Percentiles rank a stretch among this genome's conserved stretches.
Evolutionary conservation across 2,113 vertebrate species (phyloP).

Genomic region (Triplophysa tibetana): DNA sequence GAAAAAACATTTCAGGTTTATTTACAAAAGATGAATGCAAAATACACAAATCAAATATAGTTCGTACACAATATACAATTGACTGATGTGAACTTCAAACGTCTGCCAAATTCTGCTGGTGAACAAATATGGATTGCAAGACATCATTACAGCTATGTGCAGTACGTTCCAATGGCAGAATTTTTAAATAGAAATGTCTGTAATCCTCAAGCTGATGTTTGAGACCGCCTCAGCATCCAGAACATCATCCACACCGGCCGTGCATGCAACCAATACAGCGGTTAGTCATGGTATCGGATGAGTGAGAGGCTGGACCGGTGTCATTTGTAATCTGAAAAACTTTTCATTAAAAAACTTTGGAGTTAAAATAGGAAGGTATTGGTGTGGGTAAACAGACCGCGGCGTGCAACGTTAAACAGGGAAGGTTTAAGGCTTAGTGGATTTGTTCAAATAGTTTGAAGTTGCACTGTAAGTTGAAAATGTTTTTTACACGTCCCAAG

Average conservation of each 20-base stretch:
- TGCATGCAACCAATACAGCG: constrained; percentile 1
- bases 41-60: neutral
- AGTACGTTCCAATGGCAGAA: neutral
- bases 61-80: neutral
- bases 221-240: constrained; percentile 24
- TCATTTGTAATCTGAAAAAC: constrained; percentile 4
- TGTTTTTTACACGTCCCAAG: constrained; percentile 24
- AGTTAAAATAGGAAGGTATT: constrained; percentile 14
- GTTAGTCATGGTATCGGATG: constrained; percentile 36
- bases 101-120: neutral
- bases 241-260: neutral
- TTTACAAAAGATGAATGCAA: neutral
- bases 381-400: constrained; percentile 21
- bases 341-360: constrained; percentile 31
- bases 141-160: neutral
- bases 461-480: constrained; percentile 29
- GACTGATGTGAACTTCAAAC: neutral
- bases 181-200: neutral
- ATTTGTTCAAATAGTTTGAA: constrained; percentile 51
- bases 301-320: neutral
- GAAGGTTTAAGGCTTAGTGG: constrained; percentile 24
- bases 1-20: neutral
- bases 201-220: constrained; percentile 30
- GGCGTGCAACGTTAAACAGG: constrained; percentile 22
- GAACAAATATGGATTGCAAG: neutral